phyloP scores from a whole-genome alignment of 1,140 invertebrate species.

The Lepidurus apus region DNA sequence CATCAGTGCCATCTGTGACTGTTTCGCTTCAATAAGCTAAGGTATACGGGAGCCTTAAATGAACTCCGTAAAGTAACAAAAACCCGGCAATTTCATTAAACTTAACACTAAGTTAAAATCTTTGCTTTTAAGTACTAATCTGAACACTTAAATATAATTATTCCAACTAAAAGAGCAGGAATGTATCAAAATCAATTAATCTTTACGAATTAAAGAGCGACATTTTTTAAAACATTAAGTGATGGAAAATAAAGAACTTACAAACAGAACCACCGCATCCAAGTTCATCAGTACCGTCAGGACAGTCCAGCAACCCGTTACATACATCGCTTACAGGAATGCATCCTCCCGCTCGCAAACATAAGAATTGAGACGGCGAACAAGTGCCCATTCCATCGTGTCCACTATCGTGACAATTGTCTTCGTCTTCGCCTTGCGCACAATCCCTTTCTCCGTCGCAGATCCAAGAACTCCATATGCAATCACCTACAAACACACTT shows the following conservation, averaged over 20 bases:
- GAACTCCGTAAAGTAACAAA: too few relatives aligned
- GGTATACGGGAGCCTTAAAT: too few relatives aligned
- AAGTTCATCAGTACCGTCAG: conserved; percentile 70
- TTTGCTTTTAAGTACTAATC: too few relatives aligned
- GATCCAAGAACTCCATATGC: conserved; percentile 66
- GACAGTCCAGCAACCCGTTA: conserved; percentile 64
- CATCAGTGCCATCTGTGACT: too few relatives aligned
- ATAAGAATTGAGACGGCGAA: conserved; percentile 64
- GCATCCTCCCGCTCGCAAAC: conserved; percentile 64
- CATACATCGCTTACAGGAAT: conserved; percentile 59
- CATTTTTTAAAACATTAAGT: not conserved
- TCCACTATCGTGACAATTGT: conserved; percentile 43
- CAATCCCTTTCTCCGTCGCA: conserved; percentile 64
- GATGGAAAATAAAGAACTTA: not conserved
- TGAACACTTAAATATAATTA: too few relatives aligned
- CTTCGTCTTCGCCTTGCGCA: conserved; percentile 55
- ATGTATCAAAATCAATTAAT: too few relatives aligned
- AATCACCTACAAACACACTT: conserved; percentile 51
- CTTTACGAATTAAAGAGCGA: not conserved
- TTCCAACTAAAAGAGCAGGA: too few relatives aligned
- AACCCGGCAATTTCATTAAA: too few relatives aligned
- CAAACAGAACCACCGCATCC: conserved; percentile 40
- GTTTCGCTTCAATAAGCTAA: too few relatives aligned
- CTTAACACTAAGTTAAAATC: too few relatives aligned
- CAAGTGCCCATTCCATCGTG: conserved; percentile 41